phyloP scores from a whole-genome alignment of 2,113 vertebrate genomes.

The Struthio camelus region DNA sequence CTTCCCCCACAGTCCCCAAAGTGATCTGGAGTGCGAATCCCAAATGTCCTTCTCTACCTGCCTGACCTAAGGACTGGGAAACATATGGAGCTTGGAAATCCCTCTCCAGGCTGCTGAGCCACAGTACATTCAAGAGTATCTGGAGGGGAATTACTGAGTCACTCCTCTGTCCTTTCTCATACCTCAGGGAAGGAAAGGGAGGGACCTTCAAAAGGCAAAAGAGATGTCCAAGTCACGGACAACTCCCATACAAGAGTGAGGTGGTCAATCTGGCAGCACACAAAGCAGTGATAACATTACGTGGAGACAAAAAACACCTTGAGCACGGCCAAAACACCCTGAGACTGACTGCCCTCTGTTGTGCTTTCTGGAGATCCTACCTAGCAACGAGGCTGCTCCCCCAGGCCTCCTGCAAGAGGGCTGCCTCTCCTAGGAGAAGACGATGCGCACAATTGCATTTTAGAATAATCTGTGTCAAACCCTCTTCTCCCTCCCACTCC shows the following conservation, averaged over 20 bases:
- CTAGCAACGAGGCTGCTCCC: not conserved
- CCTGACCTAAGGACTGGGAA: not conserved
- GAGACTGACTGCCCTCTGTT: not conserved
- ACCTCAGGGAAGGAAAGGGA: not conserved
- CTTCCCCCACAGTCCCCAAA: not conserved
- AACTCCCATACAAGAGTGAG: accelerated
- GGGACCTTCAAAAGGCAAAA: not conserved
- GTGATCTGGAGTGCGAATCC: not conserved
- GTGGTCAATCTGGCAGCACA: not conserved
- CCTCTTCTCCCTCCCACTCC: not conserved
- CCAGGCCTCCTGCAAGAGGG: not conserved
- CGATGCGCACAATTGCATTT: not conserved
- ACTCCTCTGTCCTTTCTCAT: not conserved
- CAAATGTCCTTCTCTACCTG: not conserved
- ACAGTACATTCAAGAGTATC: not conserved
- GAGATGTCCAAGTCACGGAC: not conserved
- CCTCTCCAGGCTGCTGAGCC: not conserved
- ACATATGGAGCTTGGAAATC: not conserved
- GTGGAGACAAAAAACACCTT: not conserved
- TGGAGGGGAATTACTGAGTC: not conserved
- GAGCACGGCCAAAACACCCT: not conserved
- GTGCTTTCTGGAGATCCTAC: not conserved
- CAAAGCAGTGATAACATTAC: not conserved
- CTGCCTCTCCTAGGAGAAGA: not conserved
- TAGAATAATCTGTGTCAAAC: not conserved